Conservation (phyloP, 2,113 vertebrate genomes). For the Physeter macrocephalus region DNA sequence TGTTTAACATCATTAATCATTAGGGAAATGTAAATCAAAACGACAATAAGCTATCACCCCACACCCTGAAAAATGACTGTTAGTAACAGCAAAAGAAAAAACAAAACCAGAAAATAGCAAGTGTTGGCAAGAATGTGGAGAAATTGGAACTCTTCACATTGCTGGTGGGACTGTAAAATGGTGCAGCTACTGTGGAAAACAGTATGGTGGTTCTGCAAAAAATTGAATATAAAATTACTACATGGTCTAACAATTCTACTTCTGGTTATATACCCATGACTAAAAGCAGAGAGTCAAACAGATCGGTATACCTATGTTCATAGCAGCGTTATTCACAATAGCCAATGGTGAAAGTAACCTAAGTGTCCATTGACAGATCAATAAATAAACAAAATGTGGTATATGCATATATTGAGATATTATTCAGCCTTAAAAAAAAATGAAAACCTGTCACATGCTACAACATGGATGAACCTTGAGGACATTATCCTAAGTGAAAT, state of each 20-base stretch:
- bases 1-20: neutral
- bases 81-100: neutral
- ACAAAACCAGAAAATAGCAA: neutral
- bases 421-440: no score
- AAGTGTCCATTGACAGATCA: no score
- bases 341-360: no score
- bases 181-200: neutral
- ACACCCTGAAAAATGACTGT: neutral
- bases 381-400: no score
- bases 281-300: neutral
- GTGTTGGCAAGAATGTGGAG: neutral
- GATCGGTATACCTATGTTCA: neutral
- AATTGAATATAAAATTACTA: neutral
- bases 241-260: neutral
- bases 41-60: neutral
- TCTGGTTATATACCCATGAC: neutral
- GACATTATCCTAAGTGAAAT: no score
- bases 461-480: no score
- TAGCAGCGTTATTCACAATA: no score
- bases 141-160: neutral
- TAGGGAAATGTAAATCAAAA: neutral
- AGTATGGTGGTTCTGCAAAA: neutral
- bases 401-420: no score
- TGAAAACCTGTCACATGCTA: no score
- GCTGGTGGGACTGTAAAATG: neutral